Conservation (phyloP, 2,888 invertebrate species). For the Cephus pygmeus region DNA sequence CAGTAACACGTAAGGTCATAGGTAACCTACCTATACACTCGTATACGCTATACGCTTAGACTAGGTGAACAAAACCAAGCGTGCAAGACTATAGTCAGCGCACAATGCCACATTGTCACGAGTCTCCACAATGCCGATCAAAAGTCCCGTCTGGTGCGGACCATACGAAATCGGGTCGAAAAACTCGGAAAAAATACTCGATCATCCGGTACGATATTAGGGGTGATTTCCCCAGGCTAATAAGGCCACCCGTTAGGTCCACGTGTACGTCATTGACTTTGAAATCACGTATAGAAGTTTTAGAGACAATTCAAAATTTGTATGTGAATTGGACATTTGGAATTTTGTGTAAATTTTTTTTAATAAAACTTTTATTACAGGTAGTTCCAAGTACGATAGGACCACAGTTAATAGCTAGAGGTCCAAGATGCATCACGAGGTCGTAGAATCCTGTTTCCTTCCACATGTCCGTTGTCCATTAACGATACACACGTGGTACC, state of each 20-base stretch:
- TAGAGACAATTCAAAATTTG: background rate
- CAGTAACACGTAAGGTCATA: background rate
- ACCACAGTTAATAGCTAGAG: background rate
- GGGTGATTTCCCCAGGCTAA: conserved; percentile 14
- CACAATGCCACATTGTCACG: conserved; percentile 59
- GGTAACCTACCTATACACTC: conserved; percentile 3
- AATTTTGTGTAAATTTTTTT: background rate
- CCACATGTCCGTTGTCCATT: background rate
- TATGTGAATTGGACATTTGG: background rate
- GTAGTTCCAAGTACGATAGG: background rate
- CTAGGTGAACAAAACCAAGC: conserved; percentile 41
- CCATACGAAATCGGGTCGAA: conserved; percentile 29
- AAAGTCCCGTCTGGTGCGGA: conserved; percentile 23
- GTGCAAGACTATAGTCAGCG: conserved; percentile 51
- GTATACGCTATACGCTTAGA: background rate
- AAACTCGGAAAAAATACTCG: conserved; percentile 31
- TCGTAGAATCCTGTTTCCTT: background rate
- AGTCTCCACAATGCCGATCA: conserved; percentile 46
- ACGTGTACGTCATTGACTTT: background rate
- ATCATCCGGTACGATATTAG: conserved; percentile 30
- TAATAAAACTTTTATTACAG: background rate
- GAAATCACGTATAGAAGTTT: background rate
- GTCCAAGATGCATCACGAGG: background rate
- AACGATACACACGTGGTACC: background rate
- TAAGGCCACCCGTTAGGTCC: conserved; percentile 17